Conservation (phyloP, 2,797 vertebrate species). For the Pogoniulus pusillus region DNA sequence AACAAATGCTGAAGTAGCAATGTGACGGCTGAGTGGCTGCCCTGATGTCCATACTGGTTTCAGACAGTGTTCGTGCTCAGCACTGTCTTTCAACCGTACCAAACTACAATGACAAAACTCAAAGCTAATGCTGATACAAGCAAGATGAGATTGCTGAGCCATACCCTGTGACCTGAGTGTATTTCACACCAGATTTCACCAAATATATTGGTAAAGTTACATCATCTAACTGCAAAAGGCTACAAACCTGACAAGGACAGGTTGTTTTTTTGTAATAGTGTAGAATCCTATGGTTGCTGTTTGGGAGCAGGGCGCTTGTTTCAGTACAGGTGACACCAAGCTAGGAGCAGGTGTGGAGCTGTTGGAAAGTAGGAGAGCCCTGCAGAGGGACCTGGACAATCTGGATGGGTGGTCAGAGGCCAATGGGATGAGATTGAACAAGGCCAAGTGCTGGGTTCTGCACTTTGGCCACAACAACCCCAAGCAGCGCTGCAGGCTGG, state of each 20-base stretch:
- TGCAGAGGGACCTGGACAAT: too few species aligned
- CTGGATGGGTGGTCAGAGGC: too few species aligned
- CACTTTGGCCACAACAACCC: too few species aligned
- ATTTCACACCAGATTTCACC: background rate
- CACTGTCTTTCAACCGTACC: background rate
- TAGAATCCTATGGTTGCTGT: background rate
- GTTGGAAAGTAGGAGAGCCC: too few species aligned
- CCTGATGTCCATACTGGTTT: background rate
- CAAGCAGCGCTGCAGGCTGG: too few species aligned
- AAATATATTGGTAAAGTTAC: background rate
- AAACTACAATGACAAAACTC: background rate
- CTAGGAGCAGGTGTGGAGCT: too few species aligned
- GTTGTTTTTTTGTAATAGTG: background rate
- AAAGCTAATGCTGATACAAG: background rate
- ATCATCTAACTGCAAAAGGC: background rate
- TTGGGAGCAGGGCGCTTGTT: background rate
- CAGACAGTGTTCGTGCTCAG: background rate
- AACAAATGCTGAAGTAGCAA: background rate
- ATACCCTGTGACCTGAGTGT: background rate
- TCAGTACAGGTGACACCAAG: too few species aligned
- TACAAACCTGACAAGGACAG: background rate
- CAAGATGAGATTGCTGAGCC: background rate
- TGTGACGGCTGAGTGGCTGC: background rate
- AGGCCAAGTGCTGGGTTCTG: too few species aligned
- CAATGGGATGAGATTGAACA: too few species aligned